Evolutionary conservation across 2,888 invertebrate species (phyloP).

Genomic region (Lasioglossum lativentre): DNA sequence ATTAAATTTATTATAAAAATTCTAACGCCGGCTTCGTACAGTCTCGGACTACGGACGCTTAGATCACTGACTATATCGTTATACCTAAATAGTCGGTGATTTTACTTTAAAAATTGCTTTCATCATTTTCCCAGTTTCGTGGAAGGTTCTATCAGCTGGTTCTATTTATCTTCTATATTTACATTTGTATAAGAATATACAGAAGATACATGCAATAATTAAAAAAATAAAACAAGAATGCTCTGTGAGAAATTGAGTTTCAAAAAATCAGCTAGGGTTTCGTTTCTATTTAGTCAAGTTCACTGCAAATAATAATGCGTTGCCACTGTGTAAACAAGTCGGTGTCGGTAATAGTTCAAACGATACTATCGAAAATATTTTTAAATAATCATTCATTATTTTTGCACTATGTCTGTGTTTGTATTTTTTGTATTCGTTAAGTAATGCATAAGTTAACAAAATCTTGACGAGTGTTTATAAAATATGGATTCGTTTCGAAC

Average conservation of each 20-base stretch:
- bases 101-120: background rate
- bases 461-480: background rate
- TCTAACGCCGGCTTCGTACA: too few species aligned
- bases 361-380: background rate
- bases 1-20: too few species aligned
- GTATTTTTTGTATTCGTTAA: background rate
- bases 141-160: too few species aligned
- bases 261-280: background rate
- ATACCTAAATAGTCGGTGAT: too few species aligned
- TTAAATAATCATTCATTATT: conserved; percentile 2
- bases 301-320: background rate
- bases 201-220: background rate
- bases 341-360: background rate
- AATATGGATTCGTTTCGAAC: conserved; percentile 69
- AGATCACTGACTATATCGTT: too few species aligned
- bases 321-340: background rate
- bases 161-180: too few species aligned
- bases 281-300: background rate
- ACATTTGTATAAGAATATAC: background rate
- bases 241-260: background rate
- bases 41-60: too few species aligned
- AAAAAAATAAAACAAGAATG: background rate
- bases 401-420: background rate
- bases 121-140: background rate
- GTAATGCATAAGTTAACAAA: background rate